Base-by-base conservation (phyloP, 2,113 vertebrate species). In the Loxodonta africana region DNA sequence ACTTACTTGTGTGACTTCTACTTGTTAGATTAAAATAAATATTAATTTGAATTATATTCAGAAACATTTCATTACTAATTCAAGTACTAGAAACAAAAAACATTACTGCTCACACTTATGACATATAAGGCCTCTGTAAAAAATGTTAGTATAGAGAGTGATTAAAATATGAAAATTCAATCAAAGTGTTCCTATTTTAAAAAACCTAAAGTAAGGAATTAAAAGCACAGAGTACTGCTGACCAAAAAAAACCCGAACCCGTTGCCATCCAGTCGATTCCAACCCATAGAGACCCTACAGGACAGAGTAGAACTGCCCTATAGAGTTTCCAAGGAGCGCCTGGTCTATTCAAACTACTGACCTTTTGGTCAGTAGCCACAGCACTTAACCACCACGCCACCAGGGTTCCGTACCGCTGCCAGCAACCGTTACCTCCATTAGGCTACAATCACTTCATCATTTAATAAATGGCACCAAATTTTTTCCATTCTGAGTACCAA, bases 1-100 rank as follows among this genome's bases (percentile, higher is more conserved):
- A 81, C 26, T 46, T 84, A 94, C 20, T 88, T 78, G 23, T 62
- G 28, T 37, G 44, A 94, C n/a, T 11, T 63, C n/a, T 76, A 83
- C 33, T 85, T 65, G 33, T 26, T 51, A 82, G 37, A 65, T 23
- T 46, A 94, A 95, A 90, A 86, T 83, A 91, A 96, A 62, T 46
- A 91, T 33, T 90, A 81, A 46, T 4, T 84, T 74, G 73, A 67
- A 82, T 62, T 44, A 78, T 57, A 85, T 83, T 88, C 60, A 80
- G 23, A 77, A 73, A 93, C 23, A 78, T 23, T 69, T 87, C 25
- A 48, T 48, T 74, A 65, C 30, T 41, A 44, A 67, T 28, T 57
- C 65, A 88, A 67, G 63, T 73, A 6, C 51, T 14, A 77, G 78
- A 71, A 96, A 30, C 41, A 87, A 76, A 83, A n/a, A 20, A 18